phyloP scores from a whole-genome alignment of 2,113 vertebrate species.

The Corvus moneduloides region DNA sequence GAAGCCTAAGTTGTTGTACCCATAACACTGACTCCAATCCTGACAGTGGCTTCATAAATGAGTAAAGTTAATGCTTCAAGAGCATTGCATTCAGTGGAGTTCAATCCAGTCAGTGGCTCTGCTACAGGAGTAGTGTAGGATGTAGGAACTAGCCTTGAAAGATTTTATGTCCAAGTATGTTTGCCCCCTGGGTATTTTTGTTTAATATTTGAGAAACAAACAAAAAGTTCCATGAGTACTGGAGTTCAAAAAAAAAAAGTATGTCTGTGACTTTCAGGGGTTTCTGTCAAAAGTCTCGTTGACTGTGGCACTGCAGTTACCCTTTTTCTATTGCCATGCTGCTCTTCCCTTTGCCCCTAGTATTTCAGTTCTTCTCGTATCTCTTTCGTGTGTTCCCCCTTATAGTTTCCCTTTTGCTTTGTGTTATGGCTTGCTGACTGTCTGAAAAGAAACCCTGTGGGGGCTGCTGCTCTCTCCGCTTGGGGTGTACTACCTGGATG shows the following conservation, averaged over 20 bases:
- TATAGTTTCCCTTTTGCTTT: neutral
- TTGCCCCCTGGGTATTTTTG: neutral
- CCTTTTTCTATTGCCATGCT: neutral
- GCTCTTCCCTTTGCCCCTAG: neutral
- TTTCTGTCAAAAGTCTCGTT: neutral
- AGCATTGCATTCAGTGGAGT: neutral
- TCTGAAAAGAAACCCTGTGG: neutral
- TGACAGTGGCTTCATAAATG: neutral
- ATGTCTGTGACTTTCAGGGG: neutral
- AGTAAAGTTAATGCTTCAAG: neutral
- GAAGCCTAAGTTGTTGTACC: neutral
- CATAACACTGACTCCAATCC: neutral
- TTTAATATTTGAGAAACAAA: neutral
- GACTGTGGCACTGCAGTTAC: neutral
- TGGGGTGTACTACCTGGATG: neutral
- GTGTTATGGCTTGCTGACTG: neutral
- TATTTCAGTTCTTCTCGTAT: fast-evolving
- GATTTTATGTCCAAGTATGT: neutral
- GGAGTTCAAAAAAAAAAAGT: neutral
- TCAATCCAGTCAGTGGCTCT: neutral
- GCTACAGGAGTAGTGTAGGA: neutral
- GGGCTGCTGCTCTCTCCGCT: neutral
- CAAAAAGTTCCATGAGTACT: neutral
- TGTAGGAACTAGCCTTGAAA: neutral
- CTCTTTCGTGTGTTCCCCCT: neutral